These are phyloP conservation scores for Lepilemur ruficaudatus DNA, from an alignment of 2,797 vertebrate genomes.

Conservation along the genomic window DNA sequence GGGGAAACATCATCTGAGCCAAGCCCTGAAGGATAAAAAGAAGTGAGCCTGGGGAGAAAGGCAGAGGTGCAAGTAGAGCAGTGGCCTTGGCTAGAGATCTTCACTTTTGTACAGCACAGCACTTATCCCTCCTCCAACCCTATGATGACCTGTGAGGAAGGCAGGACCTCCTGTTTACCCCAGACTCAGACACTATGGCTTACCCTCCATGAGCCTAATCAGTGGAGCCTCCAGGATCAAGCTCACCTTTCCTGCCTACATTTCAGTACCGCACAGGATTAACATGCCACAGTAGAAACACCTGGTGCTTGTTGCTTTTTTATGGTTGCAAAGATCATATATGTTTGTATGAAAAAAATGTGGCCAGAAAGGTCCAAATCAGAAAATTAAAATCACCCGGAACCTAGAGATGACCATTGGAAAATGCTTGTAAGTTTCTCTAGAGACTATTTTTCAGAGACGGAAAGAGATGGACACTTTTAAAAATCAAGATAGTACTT, in stretches of 20 bases:
- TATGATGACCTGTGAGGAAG: neutral
- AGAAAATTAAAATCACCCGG: constrained; percentile 7
- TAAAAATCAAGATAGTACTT: neutral
- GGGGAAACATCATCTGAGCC: neutral
- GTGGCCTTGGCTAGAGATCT: neutral
- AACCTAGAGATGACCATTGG: neutral
- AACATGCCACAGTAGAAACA: neutral
- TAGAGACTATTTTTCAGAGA: neutral
- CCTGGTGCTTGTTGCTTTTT: neutral
- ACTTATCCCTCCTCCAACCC: neutral
- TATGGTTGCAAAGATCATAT: neutral
- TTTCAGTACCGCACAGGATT: neutral
- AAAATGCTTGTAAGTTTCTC: neutral
- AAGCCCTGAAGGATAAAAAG: neutral
- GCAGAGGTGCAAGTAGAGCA: neutral
- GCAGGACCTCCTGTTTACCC: neutral
- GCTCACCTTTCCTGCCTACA: neutral
- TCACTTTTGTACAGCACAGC: neutral
- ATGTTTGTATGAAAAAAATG: neutral
- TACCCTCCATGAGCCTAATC: neutral
- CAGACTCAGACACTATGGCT: neutral
- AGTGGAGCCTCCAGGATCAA: neutral
- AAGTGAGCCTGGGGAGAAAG: neutral
- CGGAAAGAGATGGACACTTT: neutral
- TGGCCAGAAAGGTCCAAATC: neutral